Evolutionary conservation across 2,888 invertebrate species (phyloP).

Genomic region (Synanthedon myopaeformis): DNA sequence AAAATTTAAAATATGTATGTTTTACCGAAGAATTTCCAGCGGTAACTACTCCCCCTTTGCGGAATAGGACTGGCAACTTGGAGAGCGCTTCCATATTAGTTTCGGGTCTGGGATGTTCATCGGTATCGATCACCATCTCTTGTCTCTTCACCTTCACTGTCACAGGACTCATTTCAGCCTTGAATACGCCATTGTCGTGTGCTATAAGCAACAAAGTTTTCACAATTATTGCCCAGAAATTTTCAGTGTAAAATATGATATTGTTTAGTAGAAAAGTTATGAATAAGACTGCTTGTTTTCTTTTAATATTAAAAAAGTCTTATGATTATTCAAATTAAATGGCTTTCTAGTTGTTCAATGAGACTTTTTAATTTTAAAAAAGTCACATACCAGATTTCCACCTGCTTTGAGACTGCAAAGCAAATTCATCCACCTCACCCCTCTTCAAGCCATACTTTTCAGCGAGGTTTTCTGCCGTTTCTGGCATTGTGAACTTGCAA

Average conservation of each 20-base stretch:
- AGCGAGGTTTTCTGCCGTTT: constrained; percentile 90
- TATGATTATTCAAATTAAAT: too few relatives aligned
- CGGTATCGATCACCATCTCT: constrained; percentile 79
- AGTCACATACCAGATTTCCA: constrained; percentile 78
- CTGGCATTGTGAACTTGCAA: constrained; percentile 87
- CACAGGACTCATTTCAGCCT: constrained; percentile 88
- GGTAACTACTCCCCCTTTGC: constrained; percentile 85
- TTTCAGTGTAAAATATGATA: too few relatives aligned
- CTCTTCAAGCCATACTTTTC: constrained; percentile 78
- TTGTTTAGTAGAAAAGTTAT: too few relatives aligned
- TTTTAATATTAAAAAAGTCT: too few relatives aligned
- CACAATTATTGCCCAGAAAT: background rate
- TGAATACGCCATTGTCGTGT: constrained; percentile 87
- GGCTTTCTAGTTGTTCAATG: too few relatives aligned
- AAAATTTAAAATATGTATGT: background rate
- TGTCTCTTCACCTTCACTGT: constrained; percentile 85
- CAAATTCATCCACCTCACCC: constrained; percentile 84
- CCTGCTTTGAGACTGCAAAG: constrained; percentile 81
- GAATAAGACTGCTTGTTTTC: too few relatives aligned
- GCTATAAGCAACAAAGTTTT: constrained; percentile 62
- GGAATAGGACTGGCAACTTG: constrained; percentile 72
- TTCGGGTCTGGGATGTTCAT: constrained; percentile 93
- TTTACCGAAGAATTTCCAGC: constrained; percentile 92
- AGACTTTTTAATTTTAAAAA: too few relatives aligned
- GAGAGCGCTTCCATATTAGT: constrained; percentile 84